phyloP scores from a whole-genome alignment of 2,113 vertebrate species.

The Emberiza fucata region DNA sequence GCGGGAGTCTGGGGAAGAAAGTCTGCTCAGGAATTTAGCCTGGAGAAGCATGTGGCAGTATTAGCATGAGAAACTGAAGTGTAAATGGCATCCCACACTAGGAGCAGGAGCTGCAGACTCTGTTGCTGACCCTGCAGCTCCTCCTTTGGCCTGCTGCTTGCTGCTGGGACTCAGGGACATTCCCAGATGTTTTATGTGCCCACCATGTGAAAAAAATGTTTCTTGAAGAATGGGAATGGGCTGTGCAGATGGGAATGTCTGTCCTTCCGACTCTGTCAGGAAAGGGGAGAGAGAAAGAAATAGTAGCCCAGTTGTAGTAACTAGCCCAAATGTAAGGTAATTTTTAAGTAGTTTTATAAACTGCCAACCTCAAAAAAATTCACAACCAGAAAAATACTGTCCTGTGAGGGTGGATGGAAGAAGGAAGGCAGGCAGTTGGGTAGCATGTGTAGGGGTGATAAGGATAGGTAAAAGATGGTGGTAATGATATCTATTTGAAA shows the following conservation, averaged over 20 bases:
- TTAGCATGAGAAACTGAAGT: not conserved
- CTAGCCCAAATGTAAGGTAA: not conserved
- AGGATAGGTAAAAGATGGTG: not conserved
- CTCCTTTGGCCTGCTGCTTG: not conserved
- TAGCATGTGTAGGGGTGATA: not conserved
- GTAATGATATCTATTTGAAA: not conserved
- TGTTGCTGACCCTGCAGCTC: fast-evolving
- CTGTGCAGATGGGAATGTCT: not conserved
- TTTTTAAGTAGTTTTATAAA: not conserved
- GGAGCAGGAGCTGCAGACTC: not conserved
- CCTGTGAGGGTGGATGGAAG: not conserved
- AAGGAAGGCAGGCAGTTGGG: not conserved
- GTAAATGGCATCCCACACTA: not conserved
- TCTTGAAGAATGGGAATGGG: not conserved
- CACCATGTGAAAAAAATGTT: not conserved
- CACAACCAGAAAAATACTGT: not conserved
- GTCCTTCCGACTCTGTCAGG: not conserved
- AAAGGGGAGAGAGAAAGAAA: not conserved
- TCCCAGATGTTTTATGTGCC: not conserved
- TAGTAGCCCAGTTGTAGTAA: not conserved
- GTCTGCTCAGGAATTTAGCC: not conserved
- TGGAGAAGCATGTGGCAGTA: not conserved
- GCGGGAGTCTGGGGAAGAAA: not conserved
- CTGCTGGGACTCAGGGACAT: not conserved
- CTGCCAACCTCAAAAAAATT: not conserved